A percentile compares a stretch with the other conserved stretches of the same genome.
Evolutionary conservation across 2,113 vertebrate genomes (phyloP).

Genomic region (Gallinago undulata): DNA sequence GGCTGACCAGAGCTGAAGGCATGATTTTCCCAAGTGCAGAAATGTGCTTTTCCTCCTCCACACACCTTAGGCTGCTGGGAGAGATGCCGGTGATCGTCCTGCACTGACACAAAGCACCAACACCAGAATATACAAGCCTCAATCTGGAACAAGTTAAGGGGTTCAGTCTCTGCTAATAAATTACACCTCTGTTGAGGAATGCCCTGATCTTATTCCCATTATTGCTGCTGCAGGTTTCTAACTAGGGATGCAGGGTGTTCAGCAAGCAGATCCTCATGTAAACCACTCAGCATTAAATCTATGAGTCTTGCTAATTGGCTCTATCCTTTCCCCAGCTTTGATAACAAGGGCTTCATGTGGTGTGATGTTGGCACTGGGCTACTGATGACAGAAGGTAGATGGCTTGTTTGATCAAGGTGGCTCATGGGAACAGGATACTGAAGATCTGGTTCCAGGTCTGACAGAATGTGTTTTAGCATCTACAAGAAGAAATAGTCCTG

Average conservation of each 20-base stretch:
- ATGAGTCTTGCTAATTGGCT: neutral
- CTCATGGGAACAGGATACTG: neutral
- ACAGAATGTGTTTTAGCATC: neutral
- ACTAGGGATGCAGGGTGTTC: neutral
- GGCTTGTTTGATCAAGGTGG: neutral
- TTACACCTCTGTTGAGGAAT: slow-evolving; percentile 13
- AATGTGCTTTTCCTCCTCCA: neutral
- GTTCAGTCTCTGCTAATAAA: slow-evolving; percentile 11
- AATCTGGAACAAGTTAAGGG: neutral
- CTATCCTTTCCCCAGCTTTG: neutral
- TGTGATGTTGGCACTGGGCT: neutral
- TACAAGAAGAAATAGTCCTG: neutral
- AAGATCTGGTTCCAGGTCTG: neutral
- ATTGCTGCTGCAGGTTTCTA: neutral
- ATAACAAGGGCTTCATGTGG: neutral
- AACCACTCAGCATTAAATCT: neutral
- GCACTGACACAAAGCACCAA: neutral
- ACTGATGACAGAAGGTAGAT: neutral
- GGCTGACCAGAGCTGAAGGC: neutral
- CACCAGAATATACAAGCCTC: neutral
- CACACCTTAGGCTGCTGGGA: neutral
- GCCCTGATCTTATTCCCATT: slow-evolving; percentile 37
- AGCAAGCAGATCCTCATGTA: neutral
- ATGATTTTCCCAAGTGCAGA: neutral
- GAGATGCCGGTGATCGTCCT: neutral